Base-by-base conservation (phyloP, 2,888 invertebrate genomes). In the Volucella bombylans region DNA sequence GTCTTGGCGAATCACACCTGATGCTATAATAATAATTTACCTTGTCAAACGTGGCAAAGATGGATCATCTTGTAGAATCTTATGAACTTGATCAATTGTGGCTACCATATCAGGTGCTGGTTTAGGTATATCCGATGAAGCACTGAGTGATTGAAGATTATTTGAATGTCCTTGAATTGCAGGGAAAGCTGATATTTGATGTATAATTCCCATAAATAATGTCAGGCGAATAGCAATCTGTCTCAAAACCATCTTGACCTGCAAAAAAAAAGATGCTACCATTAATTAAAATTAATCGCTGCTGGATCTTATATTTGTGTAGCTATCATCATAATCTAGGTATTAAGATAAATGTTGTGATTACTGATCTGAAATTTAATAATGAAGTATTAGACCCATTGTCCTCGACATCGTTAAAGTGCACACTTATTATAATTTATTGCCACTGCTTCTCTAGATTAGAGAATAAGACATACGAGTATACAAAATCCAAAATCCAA, bases 11-110 rank as follows among this genome's bases (percentile, higher is more conserved):
- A 23, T 23, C 3, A 2, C 18, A 23, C 18, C 9, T 41, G 0
- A 31, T 50, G 1, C 18, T 23, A 1, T 31, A 9, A 9, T 61
- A 11, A 23, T 11, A 49, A 31, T 87, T 88, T 87, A 91, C 91
- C 91, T 89, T 47, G 92, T 92, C 10, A 92, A 86, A 12, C 92
- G 80, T 0, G 92, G 92, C 64, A 92, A 69, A 0, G 90, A 88
- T 8, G 91, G 92, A 88, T 92, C 92, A 14, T 89, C 87, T 86
- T 90, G 89, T 43, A 92, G 86, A 50, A 92, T 89, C 71, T 90
- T 89, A 43, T 92, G 91, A n/a, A 92, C 92, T 79, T 92, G 90
- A 39, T 90, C 89, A 64, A 92, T 92, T 14, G 92, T 92, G 49
- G 90, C 89, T 55, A 89, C 90, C 23, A 91, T 89, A 82, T 91